Evolutionary conservation across 2,888 invertebrate genomes (phyloP).

Genomic region (Mimumesa dahlbomi): DNA sequence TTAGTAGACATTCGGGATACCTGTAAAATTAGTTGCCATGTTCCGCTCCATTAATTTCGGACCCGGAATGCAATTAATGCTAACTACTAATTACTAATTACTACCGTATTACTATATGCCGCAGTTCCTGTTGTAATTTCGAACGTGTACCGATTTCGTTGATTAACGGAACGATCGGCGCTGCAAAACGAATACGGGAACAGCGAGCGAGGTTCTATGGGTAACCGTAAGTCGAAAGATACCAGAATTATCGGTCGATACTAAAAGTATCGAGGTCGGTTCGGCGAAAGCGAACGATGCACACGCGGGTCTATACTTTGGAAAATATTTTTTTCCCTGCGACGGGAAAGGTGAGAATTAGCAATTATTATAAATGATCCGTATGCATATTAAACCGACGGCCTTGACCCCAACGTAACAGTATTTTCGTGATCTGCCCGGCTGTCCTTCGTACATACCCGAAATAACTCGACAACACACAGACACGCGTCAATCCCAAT

Average conservation of each 20-base stretch:
- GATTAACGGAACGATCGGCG: too few relatives aligned
- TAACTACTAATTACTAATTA: constrained; percentile 14
- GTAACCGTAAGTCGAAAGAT: too few relatives aligned
- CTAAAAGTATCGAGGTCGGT: too few relatives aligned
- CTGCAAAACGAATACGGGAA: too few relatives aligned
- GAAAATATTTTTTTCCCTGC: too few relatives aligned
- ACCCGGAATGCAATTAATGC: constrained; percentile 28
- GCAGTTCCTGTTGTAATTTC: neutral
- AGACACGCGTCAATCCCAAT: constrained; percentile 26
- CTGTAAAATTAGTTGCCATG: neutral
- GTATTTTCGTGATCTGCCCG: constrained; percentile 51
- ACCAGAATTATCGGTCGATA: too few relatives aligned
- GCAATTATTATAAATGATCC: constrained; percentile 18
- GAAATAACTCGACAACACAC: constrained; percentile 45
- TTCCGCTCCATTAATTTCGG: neutral
- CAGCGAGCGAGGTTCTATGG: too few relatives aligned
- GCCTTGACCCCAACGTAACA: constrained; percentile 47
- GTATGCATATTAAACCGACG: constrained; percentile 22
- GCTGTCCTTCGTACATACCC: constrained; percentile 48
- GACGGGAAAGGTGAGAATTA: neutral
- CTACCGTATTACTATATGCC: neutral
- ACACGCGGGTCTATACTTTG: too few relatives aligned
- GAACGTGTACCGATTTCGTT: neutral
- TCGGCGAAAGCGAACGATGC: too few relatives aligned
- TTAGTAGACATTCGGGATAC: too few relatives aligned